phyloP scores from a whole-genome alignment of 2,888 invertebrate species.

The Scaptomyza cyrtandrae region DNA sequence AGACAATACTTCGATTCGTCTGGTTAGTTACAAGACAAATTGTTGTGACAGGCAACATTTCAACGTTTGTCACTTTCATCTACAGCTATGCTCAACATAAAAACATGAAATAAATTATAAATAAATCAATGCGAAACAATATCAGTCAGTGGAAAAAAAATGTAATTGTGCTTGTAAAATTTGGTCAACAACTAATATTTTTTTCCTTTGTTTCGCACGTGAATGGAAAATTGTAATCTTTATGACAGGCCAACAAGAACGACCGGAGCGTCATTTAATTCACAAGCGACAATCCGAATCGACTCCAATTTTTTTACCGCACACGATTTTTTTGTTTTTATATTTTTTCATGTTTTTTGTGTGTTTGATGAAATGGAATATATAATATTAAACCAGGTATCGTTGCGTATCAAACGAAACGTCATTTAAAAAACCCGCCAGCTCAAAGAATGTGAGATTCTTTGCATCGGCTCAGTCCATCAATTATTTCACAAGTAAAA shows the following conservation, averaged over 20 bases:
- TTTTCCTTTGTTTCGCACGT: neutral
- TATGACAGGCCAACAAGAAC: conserved; percentile 42
- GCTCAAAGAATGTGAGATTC: conserved; percentile 9
- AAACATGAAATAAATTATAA: conserved; percentile 30
- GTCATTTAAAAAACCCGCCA: conserved; percentile 19
- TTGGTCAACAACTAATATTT: conserved; percentile 3
- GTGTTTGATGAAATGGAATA: conserved; percentile 49
- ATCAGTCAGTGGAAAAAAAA: conserved; percentile 6
- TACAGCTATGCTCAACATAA: conserved; percentile 30
- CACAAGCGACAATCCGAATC: conserved; percentile 44
- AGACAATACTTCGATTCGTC: neutral
- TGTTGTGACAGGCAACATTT: conserved; percentile 46
- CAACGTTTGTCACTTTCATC: conserved; percentile 57
- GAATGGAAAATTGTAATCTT: conserved; percentile 49
- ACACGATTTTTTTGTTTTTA: conserved; percentile 10
- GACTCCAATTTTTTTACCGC: conserved; percentile 17
- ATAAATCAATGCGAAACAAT: conserved; percentile 50
- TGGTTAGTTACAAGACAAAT: conserved; percentile 40
- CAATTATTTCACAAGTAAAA: conserved; percentile 22
- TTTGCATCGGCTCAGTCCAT: conserved; percentile 1
- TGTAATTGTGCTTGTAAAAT: conserved; percentile 56
- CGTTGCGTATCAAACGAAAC: conserved; percentile 9
- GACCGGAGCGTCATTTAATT: conserved; percentile 60
- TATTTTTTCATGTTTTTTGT: conserved; percentile 9
- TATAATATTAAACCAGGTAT: conserved; percentile 50